Base-by-base conservation (phyloP, 37 sponge, comb jelly and placozoan species). In the Ianthella basta region DNA sequence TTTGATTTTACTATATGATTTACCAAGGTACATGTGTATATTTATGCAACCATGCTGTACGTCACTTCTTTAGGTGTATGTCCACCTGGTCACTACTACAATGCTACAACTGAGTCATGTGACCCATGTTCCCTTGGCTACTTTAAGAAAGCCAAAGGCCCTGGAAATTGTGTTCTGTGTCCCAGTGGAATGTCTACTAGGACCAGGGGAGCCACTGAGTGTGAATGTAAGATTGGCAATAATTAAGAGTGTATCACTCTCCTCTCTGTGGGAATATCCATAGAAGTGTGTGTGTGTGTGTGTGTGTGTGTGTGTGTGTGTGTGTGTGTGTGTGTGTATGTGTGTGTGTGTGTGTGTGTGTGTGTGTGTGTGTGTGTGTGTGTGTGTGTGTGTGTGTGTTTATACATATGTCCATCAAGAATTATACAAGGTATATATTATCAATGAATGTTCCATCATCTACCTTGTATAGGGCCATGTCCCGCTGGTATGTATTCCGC, bases 161-260 rank as follows among this genome's bases (percentile, higher is more conserved):
- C 21, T 19, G 53, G 53, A 23, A 19, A 41, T 4, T 75, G 78
- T 75, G 53, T 4, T 25, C 21, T 16, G 78, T 75, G 78, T 41
- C 41, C 53, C 15, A 44, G 40, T 36, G 78, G 78, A 40, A 24
- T 53, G 78, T 24, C 8, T 53, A 75, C 78, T 53, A 37, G 68
- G 82, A 80, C 39, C 59, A 57, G 80, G 86, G 90, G 86, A 85
- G 29, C 41, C 56, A 20, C 82, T 30, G 13, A 41, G 25, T 20
- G 89, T 84, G 10, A 80, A 59, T n/a, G 85, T 89, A 0, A 72
- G 33, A 1, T 73, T 54, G n/a, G n/a, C n/a, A n/a, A n/a, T n/a
- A n/a, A n/a, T n/a, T n/a, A n/a, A n/a, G n/a, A n/a, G n/a, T n/a
- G n/a, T n/a, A n/a, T n/a, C n/a, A n/a, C n/a, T n/a, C n/a, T n/a